These are phyloP conservation scores for Danio tinwini DNA, from an alignment of 2,797 vertebrate genomes.

Conservation along the genomic window DNA sequence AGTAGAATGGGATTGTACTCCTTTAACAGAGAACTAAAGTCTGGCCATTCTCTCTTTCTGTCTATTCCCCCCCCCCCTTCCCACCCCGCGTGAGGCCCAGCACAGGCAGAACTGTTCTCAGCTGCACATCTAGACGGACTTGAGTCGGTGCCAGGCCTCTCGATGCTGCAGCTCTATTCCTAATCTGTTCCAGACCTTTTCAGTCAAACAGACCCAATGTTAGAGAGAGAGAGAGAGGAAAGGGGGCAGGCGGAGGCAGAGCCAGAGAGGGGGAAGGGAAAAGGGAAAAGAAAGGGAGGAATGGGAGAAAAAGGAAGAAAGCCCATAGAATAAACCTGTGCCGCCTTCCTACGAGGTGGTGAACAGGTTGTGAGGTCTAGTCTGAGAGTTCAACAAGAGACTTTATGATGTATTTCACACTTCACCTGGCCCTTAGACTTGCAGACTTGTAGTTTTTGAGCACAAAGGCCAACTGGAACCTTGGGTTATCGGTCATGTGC, in stretches of 20 bases:
- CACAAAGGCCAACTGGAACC: conserved; percentile 6
- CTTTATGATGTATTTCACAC: conserved; percentile 56
- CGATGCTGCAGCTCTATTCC: conserved; percentile 89
- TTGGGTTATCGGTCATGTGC: conserved; percentile 59
- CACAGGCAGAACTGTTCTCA: conserved; percentile 70
- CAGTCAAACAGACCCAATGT: conserved; percentile 87
- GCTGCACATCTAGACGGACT: conserved; percentile 88
- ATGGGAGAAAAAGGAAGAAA: conserved; percentile 64
- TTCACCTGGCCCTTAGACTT: conserved; percentile 10
- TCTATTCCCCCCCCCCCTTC: conserved; percentile 42
- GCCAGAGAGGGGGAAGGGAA: conserved; percentile 66
- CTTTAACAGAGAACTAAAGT: conserved; percentile 71
- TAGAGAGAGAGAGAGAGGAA: conserved; percentile 54
- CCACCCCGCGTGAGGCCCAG: conserved; percentile 88
- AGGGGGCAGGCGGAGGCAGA: conserved; percentile 63
- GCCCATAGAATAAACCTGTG: conserved; percentile 73
- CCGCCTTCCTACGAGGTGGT: conserved; percentile 69
- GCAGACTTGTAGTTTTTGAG: conserved; percentile 4
- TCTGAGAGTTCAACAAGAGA: conserved; percentile 32
- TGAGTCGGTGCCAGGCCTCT: conserved; percentile 90
- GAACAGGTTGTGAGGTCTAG: conserved; percentile 59
- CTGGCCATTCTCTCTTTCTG: conserved; percentile 41
- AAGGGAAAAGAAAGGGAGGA: conserved; percentile 44
- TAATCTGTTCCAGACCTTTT: conserved; percentile 99
- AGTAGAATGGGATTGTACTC: conserved; percentile 74